phyloP scores from a whole-genome alignment of 1,140 invertebrate genomes.

The Spodoptera litura region DNA sequence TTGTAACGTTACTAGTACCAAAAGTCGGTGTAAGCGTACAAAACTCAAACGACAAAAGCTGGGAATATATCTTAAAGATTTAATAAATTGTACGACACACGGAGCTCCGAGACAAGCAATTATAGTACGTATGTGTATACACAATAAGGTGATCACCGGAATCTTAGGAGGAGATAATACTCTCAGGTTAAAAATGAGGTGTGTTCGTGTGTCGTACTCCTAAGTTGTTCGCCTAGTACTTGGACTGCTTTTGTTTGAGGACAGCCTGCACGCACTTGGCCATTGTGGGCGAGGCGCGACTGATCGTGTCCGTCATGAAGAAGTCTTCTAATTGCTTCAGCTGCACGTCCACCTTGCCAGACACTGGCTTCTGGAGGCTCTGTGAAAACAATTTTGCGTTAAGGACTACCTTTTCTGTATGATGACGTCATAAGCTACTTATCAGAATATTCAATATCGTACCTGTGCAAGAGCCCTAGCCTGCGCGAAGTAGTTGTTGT shows the following conservation, averaged over 20 bases:
- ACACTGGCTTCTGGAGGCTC: conserved; percentile 86
- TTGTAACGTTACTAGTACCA: neutral
- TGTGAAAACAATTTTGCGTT: conserved; percentile 63
- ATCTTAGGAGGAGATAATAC: neutral
- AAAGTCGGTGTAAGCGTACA: neutral
- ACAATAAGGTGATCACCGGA: conserved; percentile 28
- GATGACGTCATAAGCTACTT: too few relatives aligned
- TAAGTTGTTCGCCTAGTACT: conserved; percentile 65
- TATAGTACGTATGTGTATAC: conserved; percentile 22
- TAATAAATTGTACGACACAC: conserved; percentile 39
- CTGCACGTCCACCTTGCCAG: conserved; percentile 90
- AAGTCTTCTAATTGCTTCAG: conserved; percentile 96
- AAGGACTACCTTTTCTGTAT: too few relatives aligned
- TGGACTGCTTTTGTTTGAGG: conserved; percentile 89
- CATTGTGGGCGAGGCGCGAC: conserved; percentile 99
- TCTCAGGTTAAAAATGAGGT: neutral
- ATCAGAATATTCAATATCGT: neutral
- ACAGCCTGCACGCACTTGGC: conserved; percentile 98
- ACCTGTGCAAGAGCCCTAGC: conserved; percentile 88
- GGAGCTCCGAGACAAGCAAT: conserved; percentile 2
- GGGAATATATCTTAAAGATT: conserved; percentile 50
- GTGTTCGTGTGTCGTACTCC: conserved; percentile 31
- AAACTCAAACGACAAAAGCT: conserved; percentile 47
- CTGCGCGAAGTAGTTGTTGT: conserved; percentile 93
- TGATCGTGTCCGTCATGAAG: conserved; percentile 99